phyloP scores from a whole-genome alignment of 2,888 invertebrate species.

The Sphaerophoria rueppellii region DNA sequence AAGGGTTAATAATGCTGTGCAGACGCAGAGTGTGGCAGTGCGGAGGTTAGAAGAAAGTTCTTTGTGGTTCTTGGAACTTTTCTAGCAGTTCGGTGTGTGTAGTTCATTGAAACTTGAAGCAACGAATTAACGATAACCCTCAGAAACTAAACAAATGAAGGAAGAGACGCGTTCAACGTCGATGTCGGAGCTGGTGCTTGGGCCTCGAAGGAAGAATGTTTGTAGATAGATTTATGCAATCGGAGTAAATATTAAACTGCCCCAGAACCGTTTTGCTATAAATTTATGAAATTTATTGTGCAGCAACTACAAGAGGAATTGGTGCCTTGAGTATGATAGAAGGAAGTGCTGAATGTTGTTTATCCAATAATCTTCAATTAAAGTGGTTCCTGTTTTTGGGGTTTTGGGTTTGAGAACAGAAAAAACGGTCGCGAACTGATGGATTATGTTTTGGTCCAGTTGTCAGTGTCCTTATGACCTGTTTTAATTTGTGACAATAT shows the following conservation, averaged over 20 bases:
- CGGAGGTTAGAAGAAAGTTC: slow-evolving; percentile 23
- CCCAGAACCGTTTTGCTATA: slow-evolving; percentile 60
- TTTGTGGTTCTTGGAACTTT: slow-evolving; percentile 27
- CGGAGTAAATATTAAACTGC: slow-evolving; percentile 60
- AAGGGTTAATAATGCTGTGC: slow-evolving; percentile 63
- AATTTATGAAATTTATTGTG: slow-evolving; percentile 68
- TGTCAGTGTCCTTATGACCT: too few relatives aligned
- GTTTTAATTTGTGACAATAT: too few relatives aligned
- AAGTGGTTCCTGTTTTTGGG: too few relatives aligned
- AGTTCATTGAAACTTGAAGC: slow-evolving; percentile 52
- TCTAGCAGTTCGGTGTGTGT: slow-evolving; percentile 4
- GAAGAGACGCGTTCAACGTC: background rate
- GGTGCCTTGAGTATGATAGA: slow-evolving; percentile 30
- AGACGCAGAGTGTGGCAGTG: background rate
- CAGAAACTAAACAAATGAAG: slow-evolving; percentile 33
- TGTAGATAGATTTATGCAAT: slow-evolving; percentile 41
- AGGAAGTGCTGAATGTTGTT: too few relatives aligned
- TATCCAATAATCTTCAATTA: too few relatives aligned
- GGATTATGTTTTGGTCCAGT: too few relatives aligned
- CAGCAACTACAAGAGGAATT: slow-evolving; percentile 56
- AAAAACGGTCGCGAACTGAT: too few relatives aligned
- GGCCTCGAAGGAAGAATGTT: background rate
- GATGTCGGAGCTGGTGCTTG: background rate
- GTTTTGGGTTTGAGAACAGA: too few relatives aligned
- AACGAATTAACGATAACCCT: slow-evolving; percentile 63